Evolutionary conservation across 2,888 invertebrate species (phyloP).

Genomic region (Nephrotoma appendiculata): DNA sequence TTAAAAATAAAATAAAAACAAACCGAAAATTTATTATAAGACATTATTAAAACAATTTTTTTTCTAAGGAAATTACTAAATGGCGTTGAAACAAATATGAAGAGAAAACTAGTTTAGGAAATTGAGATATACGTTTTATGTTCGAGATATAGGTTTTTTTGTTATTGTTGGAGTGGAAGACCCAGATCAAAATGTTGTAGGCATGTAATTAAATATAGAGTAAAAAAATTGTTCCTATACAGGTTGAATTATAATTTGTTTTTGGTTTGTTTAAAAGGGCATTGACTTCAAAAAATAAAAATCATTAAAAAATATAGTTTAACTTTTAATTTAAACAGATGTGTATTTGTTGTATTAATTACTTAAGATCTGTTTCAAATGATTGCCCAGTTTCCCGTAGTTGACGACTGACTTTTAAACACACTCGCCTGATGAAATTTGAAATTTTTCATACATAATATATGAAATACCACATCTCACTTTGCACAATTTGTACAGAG

Average conservation of each 20-base stretch:
- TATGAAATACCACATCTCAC: no score
- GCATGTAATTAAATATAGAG: not conserved
- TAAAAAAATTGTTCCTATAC: not conserved
- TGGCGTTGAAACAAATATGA: not conserved
- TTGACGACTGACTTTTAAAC: no score
- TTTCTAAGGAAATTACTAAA: not conserved
- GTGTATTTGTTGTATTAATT: no score
- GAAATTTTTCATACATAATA: no score
- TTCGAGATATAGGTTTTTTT: not conserved
- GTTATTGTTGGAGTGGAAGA: not conserved
- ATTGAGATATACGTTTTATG: not conserved
- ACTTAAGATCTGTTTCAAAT: no score
- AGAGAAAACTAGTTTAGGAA: not conserved
- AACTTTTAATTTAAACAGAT: no score
- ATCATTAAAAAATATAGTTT: no score
- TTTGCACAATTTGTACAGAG: no score
- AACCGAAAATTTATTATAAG: not conserved
- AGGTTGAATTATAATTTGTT: not conserved
- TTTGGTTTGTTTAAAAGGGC: not conserved
- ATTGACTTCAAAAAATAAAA: not conserved
- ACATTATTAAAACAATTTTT: not conserved
- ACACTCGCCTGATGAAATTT: no score
- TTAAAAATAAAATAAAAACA: not conserved
- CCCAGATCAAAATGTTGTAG: not conserved
- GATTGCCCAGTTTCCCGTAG: no score